Conservation (phyloP, 2,113 vertebrate species). For the Apeltes quadracus region DNA sequence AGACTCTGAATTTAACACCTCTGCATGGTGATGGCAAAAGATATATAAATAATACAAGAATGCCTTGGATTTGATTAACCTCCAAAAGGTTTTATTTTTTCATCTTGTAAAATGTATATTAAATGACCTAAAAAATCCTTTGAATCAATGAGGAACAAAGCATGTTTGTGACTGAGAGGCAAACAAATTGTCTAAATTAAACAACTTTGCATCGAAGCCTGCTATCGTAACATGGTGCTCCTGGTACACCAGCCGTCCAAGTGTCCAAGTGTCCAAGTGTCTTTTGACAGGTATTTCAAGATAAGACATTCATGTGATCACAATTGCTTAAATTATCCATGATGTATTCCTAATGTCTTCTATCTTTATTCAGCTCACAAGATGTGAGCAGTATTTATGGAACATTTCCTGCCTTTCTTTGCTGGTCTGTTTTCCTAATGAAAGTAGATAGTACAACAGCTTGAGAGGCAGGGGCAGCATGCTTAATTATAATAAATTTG, state of each 20-base stretch:
- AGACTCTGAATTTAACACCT: no score
- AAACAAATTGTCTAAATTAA: background rate
- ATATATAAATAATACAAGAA: background rate
- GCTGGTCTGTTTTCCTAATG: slow-evolving; percentile 40
- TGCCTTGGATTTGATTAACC: background rate
- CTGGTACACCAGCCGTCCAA: background rate
- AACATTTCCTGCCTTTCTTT: slow-evolving; percentile 47
- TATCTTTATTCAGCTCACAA: slow-evolving; percentile 43
- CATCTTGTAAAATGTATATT: background rate
- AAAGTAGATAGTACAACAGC: slow-evolving; percentile 57
- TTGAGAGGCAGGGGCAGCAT: slow-evolving; percentile 62
- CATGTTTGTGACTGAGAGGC: background rate
- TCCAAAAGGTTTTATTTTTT: background rate
- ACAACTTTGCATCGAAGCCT: background rate
- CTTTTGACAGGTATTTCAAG: slow-evolving; percentile 6
- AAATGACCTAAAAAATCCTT: background rate
- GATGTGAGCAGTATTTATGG: slow-evolving; percentile 58
- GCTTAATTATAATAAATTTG: slow-evolving; percentile 75
- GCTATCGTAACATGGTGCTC: background rate
- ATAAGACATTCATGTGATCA: slow-evolving; percentile 11
- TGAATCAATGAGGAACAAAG: background rate
- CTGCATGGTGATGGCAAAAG: background rate
- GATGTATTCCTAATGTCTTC: slow-evolving; percentile 18
- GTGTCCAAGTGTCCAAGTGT: background rate
- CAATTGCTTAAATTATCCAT: background rate